Base-by-base conservation (phyloP, 2,888 invertebrate species). In the Standfussiana lucernea region DNA sequence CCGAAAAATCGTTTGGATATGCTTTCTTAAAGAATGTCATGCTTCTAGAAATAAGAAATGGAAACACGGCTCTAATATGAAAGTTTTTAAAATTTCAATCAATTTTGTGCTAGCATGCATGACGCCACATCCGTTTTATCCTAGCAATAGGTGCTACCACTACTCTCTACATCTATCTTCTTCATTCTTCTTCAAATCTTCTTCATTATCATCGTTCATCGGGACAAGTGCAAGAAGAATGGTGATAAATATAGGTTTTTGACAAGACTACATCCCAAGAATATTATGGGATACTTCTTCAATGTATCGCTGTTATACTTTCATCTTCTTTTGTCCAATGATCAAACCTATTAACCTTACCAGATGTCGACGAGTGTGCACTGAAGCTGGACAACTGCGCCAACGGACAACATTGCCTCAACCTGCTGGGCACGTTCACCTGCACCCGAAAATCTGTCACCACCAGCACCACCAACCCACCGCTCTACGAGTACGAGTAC, bases 351-450 rank as follows among this genome's bases (percentile, higher is more conserved):
- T 18, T n/a, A n/a, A n/a, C 65, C 45, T 18, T 45, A 81, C 0
- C 92, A 97, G 98, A 98, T 88, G 96, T 98, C 50, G 97, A 98
- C 92, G 98, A 98, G 89, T 98, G 98, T 87, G 90, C 94, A 0
- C 75, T 95, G 67, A 96, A 95, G 83, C 77, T 96, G 73, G 97
- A 97, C 84, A 97, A 97, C 76, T 96, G 96, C 59, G 90, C 85
- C 0, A 81, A 90, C 0, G 95, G 93, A 0, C 89, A 90, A 21
- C 98, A 99, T 90, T 99, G 99, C 92, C 96, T 98, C n/a, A 99
- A 99, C 93, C 97, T 98, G 45, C 98, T 98, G 97, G 99, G 99
- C 0, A 98, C 99, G 0, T 99, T 98, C 94, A 98, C 98, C 64
- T 99, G 99, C 94, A 97, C 98, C 0, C 91, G 93, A 6, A 76